Evolutionary conservation across 1,140 invertebrate genomes (phyloP).

Genomic region (Apocrypta bakeri): DNA sequence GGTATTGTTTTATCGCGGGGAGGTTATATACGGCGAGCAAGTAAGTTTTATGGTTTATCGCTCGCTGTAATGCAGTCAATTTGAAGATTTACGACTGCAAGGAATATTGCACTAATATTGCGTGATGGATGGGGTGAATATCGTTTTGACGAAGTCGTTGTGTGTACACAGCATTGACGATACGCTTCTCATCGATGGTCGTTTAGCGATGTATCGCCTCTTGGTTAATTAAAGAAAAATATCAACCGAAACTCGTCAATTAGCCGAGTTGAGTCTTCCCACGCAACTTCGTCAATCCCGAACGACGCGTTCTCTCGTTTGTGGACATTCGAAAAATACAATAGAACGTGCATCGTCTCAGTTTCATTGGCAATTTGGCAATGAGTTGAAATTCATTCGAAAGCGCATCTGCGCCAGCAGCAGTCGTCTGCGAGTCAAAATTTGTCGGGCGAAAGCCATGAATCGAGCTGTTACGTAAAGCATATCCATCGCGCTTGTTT

Average conservation of each 20-base stretch:
- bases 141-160: background rate
- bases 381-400: background rate
- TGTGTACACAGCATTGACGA: background rate
- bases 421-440: background rate
- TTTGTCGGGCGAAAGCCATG: background rate
- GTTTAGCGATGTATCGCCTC: background rate
- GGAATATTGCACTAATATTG: background rate
- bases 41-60: conserved; percentile 29
- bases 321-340: background rate
- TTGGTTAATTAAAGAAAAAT: background rate
- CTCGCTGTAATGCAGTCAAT: conserved; percentile 27
- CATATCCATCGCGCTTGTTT: conserved; percentile 40
- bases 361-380: background rate
- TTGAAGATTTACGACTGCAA: background rate
- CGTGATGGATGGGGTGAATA: background rate
- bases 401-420: background rate
- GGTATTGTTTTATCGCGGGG: conserved; percentile 31
- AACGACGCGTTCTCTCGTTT: too few relatives aligned
- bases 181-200: background rate
- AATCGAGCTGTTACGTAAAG: conserved; percentile 20
- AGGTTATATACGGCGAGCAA: background rate
- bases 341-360: background rate
- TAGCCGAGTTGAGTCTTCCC: background rate
- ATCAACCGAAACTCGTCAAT: background rate
- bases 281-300: background rate